Evolutionary conservation across 1,140 invertebrate species (phyloP), one percentile per base, ranked within the genome.

Genomic region (Campoletis sonorensis): DNA sequence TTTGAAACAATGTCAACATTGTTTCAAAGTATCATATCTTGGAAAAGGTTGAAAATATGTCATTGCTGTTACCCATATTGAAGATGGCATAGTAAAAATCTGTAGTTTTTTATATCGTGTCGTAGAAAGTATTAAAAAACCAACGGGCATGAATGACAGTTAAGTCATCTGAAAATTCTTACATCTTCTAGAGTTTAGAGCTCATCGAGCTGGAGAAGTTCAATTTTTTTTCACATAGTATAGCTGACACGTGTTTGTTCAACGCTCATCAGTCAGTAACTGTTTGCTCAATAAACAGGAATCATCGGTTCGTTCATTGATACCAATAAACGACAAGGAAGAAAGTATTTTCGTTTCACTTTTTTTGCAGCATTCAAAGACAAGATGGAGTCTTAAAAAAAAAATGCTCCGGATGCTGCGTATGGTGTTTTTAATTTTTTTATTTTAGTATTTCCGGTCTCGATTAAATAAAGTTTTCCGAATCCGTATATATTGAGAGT

Each of bases 201-300:
- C 11, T 45, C 40, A 13, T 58, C 21, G 10, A n/a, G n/a, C n/a
- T n/a, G 1, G 21, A 23, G 18, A 58, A 21, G 5, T 58, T 21
- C 4, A 18, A 54, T 54, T 58, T 58, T 58, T 58, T 58, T 51
- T 37, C n/a, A n/a, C 33, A 71, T 40, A 11, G 18, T 21, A n/a
- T n/a, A 23, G 23, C n/a, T 73, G 21, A 26, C 71, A 40, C 51
- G 40, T 40, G 71, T n/a, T 73, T 73, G 21, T 15, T 73, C 71
- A 51, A 45, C 71, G 18, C 75, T 76, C 45, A 2, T 76, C 45
- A 2, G 18, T 1, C 54, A 4, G 54, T 58, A 11, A 23, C 3
- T 82, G 79, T 82, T 82, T 79, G 54, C 77, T 77, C 58, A 76
- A 75, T 30, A 82, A 82, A 82, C 81, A 82, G 58, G 76, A 49